Evolutionary conservation across 2,797 vertebrate genomes (phyloP), one percentile per base, ranked within the genome.

Genomic region (Australoheros facetus): DNA sequence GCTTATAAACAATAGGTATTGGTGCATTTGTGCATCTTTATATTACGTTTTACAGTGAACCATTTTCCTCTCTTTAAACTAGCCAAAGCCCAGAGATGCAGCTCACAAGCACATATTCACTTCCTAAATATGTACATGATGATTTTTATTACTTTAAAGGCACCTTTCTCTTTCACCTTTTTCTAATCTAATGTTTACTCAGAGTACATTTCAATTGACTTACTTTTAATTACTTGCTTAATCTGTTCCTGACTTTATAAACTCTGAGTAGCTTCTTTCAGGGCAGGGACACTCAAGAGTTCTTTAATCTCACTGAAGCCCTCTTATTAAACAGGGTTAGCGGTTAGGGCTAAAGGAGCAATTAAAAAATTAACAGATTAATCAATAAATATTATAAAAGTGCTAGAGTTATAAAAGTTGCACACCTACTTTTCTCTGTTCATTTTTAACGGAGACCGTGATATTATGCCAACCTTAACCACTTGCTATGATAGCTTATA

Each of bases 171-270:
- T 23, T 37, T 23, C 51, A 23, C 69, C 51, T 55, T 37, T 59
- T 55, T 34, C 30, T 23, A 55, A 71, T 66, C 16, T 66, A 26
- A 48, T 66, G 23, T 66, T 66, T 48, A 48, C n/a, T 37, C 32
- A 37, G 28, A 17, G 53, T 56, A 19, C 5, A 4, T 26, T 56
- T 71, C 21, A 71, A 71, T 19, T 56, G 17, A 26, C 53, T 71
- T 56, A 30, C 53, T 56, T 71, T 69, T 51, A 69, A 69, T 69
- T 69, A 69, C 45, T 69, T 51, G 26, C 64, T 8, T 51, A 51
- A 56, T 71, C 70, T 2, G 5, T 6, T 39, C 32, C 53, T 71
- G 70, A 56, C 70, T 56, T 14, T 56, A 42, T 56, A 72, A 72
- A 42, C 34, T 28, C 23, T 3, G 54, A 72, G 6, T 45, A 42